Evolutionary conservation across 1,140 invertebrate species (phyloP).

Genomic region (Procambarus clarkii): DNA sequence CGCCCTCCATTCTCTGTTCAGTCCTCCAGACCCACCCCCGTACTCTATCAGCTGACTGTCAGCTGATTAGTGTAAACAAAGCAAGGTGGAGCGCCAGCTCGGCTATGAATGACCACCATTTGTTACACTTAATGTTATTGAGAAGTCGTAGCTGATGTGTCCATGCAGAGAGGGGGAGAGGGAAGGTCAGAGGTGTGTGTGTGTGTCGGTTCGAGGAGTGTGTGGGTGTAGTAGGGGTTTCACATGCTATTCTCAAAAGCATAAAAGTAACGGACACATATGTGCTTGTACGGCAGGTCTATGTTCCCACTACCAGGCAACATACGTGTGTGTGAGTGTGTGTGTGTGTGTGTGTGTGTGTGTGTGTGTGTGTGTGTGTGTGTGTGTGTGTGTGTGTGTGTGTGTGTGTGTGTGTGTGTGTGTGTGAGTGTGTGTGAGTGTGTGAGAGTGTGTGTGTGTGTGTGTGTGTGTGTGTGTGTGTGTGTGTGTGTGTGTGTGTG

Average conservation of each 20-base stretch:
- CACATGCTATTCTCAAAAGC: too few relatives aligned
- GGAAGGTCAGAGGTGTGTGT: too few relatives aligned
- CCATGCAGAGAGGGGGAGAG: too few relatives aligned
- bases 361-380: conserved; percentile 30
- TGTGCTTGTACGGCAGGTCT: too few relatives aligned
- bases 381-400: conserved; percentile 32
- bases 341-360: conserved; percentile 41
- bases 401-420: conserved; percentile 28
- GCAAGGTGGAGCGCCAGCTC: neutral
- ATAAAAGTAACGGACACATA: too few relatives aligned
- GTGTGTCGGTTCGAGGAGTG: too few relatives aligned
- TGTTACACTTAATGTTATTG: too few relatives aligned
- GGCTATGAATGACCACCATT: conserved; percentile 8
- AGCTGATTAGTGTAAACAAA: neutral
- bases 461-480: conserved; percentile 8
- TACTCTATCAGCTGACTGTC: neutral
- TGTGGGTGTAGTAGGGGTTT: too few relatives aligned
- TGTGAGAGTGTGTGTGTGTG: conserved; percentile 10
- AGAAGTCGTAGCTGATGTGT: too few relatives aligned
- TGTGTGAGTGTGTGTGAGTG: conserved; percentile 24
- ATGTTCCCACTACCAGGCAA: too few relatives aligned
- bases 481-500: conserved; percentile 11
- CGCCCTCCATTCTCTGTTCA: too few relatives aligned
- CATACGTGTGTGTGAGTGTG: too few relatives aligned
- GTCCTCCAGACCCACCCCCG: neutral